These are phyloP conservation scores for Falco columbarius DNA, from an alignment of 2,797 vertebrate genomes.

Conservation along the genomic window DNA sequence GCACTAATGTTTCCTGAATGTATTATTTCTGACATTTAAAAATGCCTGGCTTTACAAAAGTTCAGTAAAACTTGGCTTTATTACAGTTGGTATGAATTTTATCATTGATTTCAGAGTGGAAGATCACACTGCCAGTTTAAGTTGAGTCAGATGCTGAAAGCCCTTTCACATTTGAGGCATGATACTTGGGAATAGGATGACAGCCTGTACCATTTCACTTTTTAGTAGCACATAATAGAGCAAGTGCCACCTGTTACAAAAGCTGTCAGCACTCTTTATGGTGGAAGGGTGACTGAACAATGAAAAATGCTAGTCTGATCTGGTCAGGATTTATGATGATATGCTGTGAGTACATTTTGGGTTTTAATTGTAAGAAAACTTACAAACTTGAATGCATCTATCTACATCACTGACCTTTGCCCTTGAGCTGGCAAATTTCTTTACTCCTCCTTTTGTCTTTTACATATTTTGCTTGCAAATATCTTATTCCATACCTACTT, in stretches of 20 bases:
- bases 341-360: neutral
- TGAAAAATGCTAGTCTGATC: slow-evolving; percentile 17
- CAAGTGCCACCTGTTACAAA: slow-evolving; percentile 57
- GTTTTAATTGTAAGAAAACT: neutral
- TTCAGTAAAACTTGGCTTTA: neutral
- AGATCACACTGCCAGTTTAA: neutral
- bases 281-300: neutral
- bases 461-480: neutral
- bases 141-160: neutral
- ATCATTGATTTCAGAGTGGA: neutral
- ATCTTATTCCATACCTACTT: neutral
- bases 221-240: slow-evolving; percentile 55
- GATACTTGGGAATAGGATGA: slow-evolving; percentile 57
- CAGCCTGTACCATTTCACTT: neutral
- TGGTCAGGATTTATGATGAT: slow-evolving; percentile 27
- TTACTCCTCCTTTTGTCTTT: neutral
- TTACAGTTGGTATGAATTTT: neutral
- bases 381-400: neutral
- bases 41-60: neutral
- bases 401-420: neutral
- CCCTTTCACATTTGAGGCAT: slow-evolving; percentile 25
- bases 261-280: slow-evolving; percentile 27
- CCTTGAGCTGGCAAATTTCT: neutral
- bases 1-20: neutral
- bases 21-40: slow-evolving; percentile 18